A percentile compares a stretch with the other conserved stretches of the same genome.
These are phyloP conservation scores for Macaria notata DNA, from an alignment of 2,888 invertebrate genomes.

Conservation along the genomic window DNA sequence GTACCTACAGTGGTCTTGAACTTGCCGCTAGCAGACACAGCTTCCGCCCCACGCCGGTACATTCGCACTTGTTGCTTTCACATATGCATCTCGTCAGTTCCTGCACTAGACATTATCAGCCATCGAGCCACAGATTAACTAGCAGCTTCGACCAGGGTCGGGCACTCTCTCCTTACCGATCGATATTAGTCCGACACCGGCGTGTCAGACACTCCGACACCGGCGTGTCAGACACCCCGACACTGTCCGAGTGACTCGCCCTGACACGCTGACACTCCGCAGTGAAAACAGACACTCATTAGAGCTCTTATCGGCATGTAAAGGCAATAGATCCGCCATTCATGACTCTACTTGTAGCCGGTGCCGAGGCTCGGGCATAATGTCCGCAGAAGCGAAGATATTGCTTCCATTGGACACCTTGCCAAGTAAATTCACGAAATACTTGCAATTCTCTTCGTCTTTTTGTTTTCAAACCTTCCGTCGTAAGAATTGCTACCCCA, in stretches of 20 bases:
- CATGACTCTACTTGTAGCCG: no score
- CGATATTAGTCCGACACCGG: constrained; percentile 55
- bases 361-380: no score
- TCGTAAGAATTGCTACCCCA: no score
- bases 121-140: constrained; percentile 51
- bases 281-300: constrained; percentile 67
- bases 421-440: no score
- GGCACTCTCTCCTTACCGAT: constrained; percentile 50
- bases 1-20: constrained; percentile 50
- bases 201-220: constrained; percentile 37
- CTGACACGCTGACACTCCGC: constrained; percentile 54
- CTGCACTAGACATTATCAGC: constrained; percentile 61
- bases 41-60: constrained; percentile 46
- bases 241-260: constrained; percentile 33
- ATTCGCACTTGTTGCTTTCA: constrained; percentile 72
- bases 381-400: no score
- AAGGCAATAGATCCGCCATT: constrained; percentile 46
- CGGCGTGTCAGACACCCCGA: constrained; percentile 6
- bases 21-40: constrained; percentile 46
- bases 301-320: constrained; percentile 59
- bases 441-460: no score
- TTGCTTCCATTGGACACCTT: no score
- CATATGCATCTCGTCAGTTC: constrained; percentile 55
- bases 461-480: no score
- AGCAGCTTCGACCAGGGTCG: constrained; percentile 41